Conservation (phyloP, 2,888 invertebrate species). For the Strigamia transsilvanica region DNA sequence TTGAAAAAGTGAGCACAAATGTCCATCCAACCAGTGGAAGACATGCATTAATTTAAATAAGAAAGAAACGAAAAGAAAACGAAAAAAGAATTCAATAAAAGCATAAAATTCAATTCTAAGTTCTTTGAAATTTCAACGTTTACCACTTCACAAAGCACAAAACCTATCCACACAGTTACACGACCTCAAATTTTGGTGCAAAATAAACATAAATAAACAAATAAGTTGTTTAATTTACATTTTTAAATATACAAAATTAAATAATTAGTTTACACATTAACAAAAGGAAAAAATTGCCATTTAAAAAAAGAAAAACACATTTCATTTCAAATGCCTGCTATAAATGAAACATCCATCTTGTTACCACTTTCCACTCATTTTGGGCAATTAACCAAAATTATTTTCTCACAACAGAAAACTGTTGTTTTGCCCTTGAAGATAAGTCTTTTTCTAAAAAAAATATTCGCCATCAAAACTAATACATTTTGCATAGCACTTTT, state of each 20-base stretch:
- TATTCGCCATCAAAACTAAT: constrained; percentile 37
- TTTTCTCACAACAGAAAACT: constrained; percentile 5
- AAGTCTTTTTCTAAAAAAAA: neutral
- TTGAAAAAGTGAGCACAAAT: constrained; percentile 26
- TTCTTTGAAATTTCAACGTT: neutral
- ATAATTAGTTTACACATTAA: constrained; percentile 10
- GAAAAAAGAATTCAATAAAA: neutral
- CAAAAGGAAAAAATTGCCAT: neutral
- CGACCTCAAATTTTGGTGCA: constrained; percentile 18
- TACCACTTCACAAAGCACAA: constrained; percentile 9
- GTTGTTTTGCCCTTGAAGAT: neutral
- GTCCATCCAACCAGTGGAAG: constrained; percentile 33
- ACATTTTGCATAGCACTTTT: constrained; percentile 15
- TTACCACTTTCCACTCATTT: constrained; percentile 17
- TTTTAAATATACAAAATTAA: constrained; percentile 32
- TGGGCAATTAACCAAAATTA: constrained; percentile 6
- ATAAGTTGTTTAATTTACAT: constrained; percentile 30
- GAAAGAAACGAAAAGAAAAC: neutral
- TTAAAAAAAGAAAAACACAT: neutral
- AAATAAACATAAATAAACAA: constrained; percentile 27
- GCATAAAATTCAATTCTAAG: constrained; percentile 5
- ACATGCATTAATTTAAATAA: neutral
- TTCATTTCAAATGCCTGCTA: constrained; percentile 1
- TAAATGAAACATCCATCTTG: constrained; percentile 13
- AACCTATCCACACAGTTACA: constrained; percentile 24